A percentile compares a stretch with the other conserved stretches of the same genome.
phyloP scores from a whole-genome alignment of 2,888 invertebrate genomes.

The Mamestra brassicae region DNA sequence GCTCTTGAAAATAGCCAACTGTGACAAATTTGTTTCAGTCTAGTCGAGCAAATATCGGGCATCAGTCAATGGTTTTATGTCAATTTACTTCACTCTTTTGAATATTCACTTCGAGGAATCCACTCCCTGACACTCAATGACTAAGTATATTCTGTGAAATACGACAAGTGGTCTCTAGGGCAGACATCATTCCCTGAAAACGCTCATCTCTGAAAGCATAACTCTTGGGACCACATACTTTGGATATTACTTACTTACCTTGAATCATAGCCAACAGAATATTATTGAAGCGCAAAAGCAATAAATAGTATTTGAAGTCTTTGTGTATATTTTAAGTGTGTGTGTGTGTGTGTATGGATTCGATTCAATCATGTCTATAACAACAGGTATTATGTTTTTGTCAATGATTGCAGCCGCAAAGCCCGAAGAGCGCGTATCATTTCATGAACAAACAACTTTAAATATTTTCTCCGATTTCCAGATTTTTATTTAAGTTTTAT shows the following conservation, averaged over 20 bases:
- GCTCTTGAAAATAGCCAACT: no score
- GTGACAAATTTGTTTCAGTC: no score
- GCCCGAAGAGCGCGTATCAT: background rate
- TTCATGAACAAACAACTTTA: background rate
- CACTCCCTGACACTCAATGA: no score
- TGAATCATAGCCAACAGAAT: background rate
- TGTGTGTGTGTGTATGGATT: no score
- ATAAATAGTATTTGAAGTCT: no score
- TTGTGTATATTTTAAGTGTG: no score
- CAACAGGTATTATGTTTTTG: background rate
- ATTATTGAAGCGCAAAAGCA: no score
- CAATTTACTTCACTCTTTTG: background rate
- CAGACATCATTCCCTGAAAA: no score
- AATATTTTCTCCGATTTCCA: background rate
- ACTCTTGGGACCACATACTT: background rate
- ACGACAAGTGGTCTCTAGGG: no score
- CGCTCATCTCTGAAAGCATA: conserved; percentile 1
- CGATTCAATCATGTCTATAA: no score
- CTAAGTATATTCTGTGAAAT: no score
- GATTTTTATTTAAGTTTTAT: background rate
- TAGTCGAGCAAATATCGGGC: no score
- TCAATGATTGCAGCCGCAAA: background rate
- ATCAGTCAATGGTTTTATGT: background rate
- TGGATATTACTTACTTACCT: background rate
- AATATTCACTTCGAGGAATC: background rate